Percentiles rank a stretch among this genome's conserved stretches.
phyloP scores from a whole-genome alignment of 2,888 invertebrate genomes.

The Drosophila tripunctata region DNA sequence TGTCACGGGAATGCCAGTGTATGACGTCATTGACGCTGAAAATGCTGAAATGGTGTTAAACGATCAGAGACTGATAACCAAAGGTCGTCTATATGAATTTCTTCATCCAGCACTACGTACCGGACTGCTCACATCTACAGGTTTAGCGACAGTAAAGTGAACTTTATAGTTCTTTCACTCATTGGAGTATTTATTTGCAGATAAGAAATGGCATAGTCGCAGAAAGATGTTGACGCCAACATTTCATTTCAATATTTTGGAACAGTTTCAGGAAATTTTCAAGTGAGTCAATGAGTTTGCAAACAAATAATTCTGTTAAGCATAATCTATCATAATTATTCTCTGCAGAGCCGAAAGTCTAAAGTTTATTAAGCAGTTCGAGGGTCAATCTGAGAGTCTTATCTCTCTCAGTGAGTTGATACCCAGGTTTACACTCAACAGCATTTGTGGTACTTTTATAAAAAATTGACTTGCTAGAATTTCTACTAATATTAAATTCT shows the following conservation, averaged over 20 bases:
- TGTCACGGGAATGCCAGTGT: slow-evolving; percentile 46
- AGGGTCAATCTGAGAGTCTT: slow-evolving; percentile 27
- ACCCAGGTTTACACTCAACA: slow-evolving; percentile 78
- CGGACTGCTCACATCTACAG: slow-evolving; percentile 73
- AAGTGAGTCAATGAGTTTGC: slow-evolving; percentile 66
- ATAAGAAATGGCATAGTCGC: slow-evolving; percentile 77
- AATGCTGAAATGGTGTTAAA: slow-evolving; percentile 71
- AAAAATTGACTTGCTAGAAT: background rate
- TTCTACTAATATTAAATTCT: too few species aligned
- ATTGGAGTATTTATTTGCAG: slow-evolving; percentile 31
- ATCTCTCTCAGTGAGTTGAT: slow-evolving; percentile 69
- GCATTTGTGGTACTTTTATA: slow-evolving; percentile 68
- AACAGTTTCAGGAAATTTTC: slow-evolving; percentile 77
- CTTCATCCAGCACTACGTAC: slow-evolving; percentile 71
- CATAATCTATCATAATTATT: background rate
- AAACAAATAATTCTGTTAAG: too few species aligned
- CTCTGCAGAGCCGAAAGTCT: slow-evolving; percentile 71
- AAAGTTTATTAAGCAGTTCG: slow-evolving; percentile 67
- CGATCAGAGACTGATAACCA: slow-evolving; percentile 69
- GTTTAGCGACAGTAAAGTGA: slow-evolving; percentile 9
- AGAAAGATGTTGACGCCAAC: slow-evolving; percentile 81
- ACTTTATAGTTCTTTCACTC: background rate
- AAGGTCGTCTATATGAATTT: slow-evolving; percentile 67
- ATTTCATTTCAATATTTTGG: slow-evolving; percentile 80
- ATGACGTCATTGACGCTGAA: slow-evolving; percentile 74